phyloP scores from a whole-genome alignment of 1,140 invertebrate genomes.

The Brachionus calyciflorus region DNA sequence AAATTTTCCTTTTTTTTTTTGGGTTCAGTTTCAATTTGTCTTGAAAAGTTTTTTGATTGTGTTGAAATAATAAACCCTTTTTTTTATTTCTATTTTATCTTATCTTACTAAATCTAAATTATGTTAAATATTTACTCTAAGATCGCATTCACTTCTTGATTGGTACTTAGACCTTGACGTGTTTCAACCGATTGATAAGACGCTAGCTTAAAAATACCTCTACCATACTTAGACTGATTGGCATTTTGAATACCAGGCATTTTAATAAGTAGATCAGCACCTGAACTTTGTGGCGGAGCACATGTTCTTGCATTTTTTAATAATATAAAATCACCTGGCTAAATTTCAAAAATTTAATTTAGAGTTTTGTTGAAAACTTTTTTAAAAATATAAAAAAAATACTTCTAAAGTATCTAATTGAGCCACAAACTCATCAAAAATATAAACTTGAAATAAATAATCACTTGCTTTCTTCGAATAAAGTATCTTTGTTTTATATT shows the following conservation, averaged over 20 bases:
- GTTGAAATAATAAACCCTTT: too few species aligned
- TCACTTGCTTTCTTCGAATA: neutral
- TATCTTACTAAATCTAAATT: too few species aligned
- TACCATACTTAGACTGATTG: constrained; percentile 24
- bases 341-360: neutral
- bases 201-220: neutral
- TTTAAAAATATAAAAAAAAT: neutral
- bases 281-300: neutral
- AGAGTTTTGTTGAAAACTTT: neutral
- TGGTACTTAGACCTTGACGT: neutral
- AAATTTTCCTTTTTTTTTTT: too few species aligned
- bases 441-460: neutral
- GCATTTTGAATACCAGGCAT: constrained; percentile 8
- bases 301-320: constrained; percentile 3
- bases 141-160: neutral
- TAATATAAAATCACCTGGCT: constrained; percentile 20
- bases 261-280: constrained; percentile 5
- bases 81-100: too few species aligned
- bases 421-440: constrained; percentile 23
- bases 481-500: neutral
- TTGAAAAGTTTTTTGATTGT: too few species aligned
- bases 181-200: neutral
- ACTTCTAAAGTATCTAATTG: constrained; percentile 4
- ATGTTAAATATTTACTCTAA: neutral
- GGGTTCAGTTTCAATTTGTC: too few species aligned